These are phyloP conservation scores for Ariopsis seemanni DNA, from an alignment of 2,113 vertebrate species.

Conservation along the genomic window DNA sequence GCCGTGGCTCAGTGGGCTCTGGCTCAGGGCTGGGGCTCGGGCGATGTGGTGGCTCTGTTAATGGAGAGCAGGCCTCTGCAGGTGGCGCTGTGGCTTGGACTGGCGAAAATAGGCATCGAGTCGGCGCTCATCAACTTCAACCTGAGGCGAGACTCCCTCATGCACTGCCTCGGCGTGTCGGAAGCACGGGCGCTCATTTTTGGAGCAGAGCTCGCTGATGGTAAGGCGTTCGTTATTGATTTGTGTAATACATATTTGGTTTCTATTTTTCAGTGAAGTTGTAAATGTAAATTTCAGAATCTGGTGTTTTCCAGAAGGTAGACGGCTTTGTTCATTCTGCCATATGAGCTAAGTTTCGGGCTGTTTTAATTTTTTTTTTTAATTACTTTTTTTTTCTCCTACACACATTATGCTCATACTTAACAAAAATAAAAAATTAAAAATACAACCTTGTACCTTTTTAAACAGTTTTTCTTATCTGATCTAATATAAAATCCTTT, in stretches of 20 bases:
- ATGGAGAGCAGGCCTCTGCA: slow-evolving; percentile 86
- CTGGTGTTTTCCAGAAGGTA: background rate
- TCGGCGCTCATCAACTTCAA: slow-evolving; percentile 87
- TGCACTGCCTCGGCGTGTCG: slow-evolving; percentile 81
- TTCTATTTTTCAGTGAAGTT: background rate
- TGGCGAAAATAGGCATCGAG: slow-evolving; percentile 84
- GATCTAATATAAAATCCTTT: no score
- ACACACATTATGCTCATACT: no score
- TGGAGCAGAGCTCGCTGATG: slow-evolving; percentile 80
- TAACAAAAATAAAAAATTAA: no score
- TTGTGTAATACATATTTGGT: background rate
- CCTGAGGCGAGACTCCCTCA: slow-evolving; percentile 78
- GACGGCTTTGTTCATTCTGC: no score
- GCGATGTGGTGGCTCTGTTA: slow-evolving; percentile 85
- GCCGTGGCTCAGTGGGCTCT: slow-evolving; percentile 77
- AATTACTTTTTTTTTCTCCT: no score
- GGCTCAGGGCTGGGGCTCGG: slow-evolving; percentile 73
- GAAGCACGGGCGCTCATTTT: slow-evolving; percentile 81
- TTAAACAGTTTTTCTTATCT: no score
- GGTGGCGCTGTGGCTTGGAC: slow-evolving; percentile 87
- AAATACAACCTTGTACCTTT: no score
- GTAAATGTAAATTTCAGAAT: background rate
- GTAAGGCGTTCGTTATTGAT: slow-evolving; percentile 62
- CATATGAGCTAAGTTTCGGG: no score
- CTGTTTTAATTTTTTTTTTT: no score